A percentile compares a stretch with the other conserved stretches of the same genome.
phyloP scores from a whole-genome alignment of 2,797 vertebrate genomes.

The Sandelia bainsii region DNA sequence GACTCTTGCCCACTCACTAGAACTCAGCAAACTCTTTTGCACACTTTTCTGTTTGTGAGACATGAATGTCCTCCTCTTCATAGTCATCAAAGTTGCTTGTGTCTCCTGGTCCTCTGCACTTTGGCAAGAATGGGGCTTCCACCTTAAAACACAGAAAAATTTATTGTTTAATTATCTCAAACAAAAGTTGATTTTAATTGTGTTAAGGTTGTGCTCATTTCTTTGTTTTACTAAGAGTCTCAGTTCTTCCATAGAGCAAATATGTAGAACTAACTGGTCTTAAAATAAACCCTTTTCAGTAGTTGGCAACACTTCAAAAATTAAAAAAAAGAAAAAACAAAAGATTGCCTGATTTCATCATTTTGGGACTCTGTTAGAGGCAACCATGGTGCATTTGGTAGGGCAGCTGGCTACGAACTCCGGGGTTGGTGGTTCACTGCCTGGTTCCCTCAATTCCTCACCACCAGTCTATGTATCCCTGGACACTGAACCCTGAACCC shows the following conservation, averaged over 20 bases:
- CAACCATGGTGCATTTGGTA: no score
- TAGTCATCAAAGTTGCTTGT: slow-evolving; percentile 99
- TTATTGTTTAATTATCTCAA: neutral
- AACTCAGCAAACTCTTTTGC: slow-evolving; percentile 98
- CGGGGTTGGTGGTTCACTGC: no score
- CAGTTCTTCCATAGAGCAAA: neutral
- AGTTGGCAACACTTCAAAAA: no score
- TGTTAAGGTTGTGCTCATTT: neutral
- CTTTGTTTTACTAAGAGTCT: neutral
- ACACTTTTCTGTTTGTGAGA: slow-evolving; percentile 99
- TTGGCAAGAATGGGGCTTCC: slow-evolving; percentile 98
- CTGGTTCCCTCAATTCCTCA: no score
- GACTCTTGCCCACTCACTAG: slow-evolving; percentile 88
- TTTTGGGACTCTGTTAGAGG: no score
- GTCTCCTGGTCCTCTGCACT: slow-evolving; percentile 99
- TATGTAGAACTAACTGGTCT: no score
- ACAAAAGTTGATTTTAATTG: neutral
- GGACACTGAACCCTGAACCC: no score
- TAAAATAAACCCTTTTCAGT: no score
- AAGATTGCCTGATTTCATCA: no score
- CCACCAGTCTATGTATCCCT: no score
- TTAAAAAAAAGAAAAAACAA: no score
- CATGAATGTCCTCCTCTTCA: slow-evolving; percentile 97
- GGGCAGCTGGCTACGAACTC: no score
- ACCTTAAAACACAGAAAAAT: slow-evolving; percentile 81